Evolutionary conservation across 1,140 invertebrate species (phyloP).

Genomic region (Heliconius nattereri): DNA sequence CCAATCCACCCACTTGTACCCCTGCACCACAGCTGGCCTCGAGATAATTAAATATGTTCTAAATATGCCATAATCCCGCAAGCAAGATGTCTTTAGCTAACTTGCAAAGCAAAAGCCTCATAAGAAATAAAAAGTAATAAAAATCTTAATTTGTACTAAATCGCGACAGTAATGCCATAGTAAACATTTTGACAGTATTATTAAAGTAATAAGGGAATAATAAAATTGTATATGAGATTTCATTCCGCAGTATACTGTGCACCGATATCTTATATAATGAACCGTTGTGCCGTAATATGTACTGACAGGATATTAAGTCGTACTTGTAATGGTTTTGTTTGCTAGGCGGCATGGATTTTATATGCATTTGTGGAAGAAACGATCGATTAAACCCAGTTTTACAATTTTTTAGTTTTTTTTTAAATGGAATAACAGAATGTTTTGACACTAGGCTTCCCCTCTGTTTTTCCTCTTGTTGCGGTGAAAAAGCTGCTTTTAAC

Average conservation of each 20-base stretch:
- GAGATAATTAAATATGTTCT: too few species aligned
- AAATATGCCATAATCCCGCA: too few species aligned
- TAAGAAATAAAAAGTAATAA: slow-evolving; percentile 1
- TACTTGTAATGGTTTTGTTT: not conserved
- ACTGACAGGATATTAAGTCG: slow-evolving; percentile 17
- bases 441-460: too few species aligned
- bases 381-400: too few species aligned
- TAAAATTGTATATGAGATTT: slow-evolving; percentile 18
- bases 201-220: slow-evolving; percentile 31
- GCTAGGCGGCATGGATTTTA: not conserved
- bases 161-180: slow-evolving; percentile 32
- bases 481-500: too few species aligned
- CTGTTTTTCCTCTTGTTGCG: too few species aligned
- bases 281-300: slow-evolving; percentile 3
- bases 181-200: slow-evolving; percentile 38
- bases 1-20: too few species aligned
- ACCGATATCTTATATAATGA: slow-evolving; percentile 4
- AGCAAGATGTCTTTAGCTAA: too few species aligned
- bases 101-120: not conserved
- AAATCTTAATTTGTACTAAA: not conserved
- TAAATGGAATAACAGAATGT: too few species aligned
- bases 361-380: not conserved
- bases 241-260: not conserved
- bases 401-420: too few species aligned
- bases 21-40: too few species aligned